Percentiles rank a stretch among this genome's conserved stretches.
phyloP scores from a whole-genome alignment of 1,140 invertebrate genomes.

The Drosophila bocqueti region DNA sequence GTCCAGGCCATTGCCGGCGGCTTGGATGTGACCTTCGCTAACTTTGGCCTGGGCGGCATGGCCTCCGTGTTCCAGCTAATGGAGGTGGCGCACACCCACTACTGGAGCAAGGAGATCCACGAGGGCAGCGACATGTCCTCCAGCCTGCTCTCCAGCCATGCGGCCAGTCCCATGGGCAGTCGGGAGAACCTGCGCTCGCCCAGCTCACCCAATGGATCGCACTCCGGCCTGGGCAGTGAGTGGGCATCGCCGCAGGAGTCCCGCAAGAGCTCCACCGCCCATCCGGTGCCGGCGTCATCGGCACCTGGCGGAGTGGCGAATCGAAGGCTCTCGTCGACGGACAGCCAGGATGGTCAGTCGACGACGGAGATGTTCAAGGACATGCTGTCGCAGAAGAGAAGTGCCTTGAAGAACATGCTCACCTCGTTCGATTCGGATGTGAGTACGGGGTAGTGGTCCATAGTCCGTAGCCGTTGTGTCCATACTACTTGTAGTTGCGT shows the following conservation, averaged over 20 bases:
- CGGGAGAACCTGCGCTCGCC: constrained; percentile 90
- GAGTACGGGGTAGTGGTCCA: constrained; percentile 77
- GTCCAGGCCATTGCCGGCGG: constrained; percentile 95
- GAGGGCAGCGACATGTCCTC: constrained; percentile 87
- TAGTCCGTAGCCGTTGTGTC: neutral
- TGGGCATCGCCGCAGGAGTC: constrained; percentile 84
- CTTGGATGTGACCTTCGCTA: constrained; percentile 95
- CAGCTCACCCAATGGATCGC: constrained; percentile 73
- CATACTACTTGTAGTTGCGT: constrained; percentile 58
- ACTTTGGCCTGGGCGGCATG: constrained; percentile 98
- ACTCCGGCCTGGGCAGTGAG: constrained; percentile 77
- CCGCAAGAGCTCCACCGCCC: constrained; percentile 80
- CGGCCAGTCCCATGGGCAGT: constrained; percentile 91
- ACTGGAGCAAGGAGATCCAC: constrained; percentile 95
- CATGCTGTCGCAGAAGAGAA: constrained; percentile 94
- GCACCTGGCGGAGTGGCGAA: constrained; percentile 33
- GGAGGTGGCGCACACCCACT: constrained; percentile 99
- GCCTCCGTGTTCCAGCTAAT: constrained; percentile 98
- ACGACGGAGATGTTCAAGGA: constrained; percentile 95
- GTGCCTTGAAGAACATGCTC: constrained; percentile 93
- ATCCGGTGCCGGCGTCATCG: neutral
- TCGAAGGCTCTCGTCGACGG: constrained; percentile 72
- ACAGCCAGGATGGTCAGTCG: constrained; percentile 88
- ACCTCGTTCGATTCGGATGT: constrained; percentile 96
- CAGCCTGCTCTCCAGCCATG: constrained; percentile 79